Conservation (phyloP, 2,888 invertebrate genomes). For the Caenorhabditis macrosperma region DNA sequence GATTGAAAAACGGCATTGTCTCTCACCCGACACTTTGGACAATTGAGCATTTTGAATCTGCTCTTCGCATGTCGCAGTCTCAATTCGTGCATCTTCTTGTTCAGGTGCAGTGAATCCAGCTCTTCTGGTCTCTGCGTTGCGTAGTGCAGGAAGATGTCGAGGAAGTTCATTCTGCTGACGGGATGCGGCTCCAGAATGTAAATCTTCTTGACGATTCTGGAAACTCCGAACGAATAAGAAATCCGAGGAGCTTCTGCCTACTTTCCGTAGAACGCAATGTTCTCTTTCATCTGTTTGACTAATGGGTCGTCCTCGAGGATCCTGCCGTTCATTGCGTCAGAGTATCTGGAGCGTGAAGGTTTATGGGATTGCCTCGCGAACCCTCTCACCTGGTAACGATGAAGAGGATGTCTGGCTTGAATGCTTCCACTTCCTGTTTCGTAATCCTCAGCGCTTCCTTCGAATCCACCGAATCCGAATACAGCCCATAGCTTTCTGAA, state of each 20-base stretch:
- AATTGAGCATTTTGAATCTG: slow-evolving; percentile 14
- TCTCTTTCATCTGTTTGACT: slow-evolving; percentile 22
- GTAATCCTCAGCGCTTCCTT: background rate
- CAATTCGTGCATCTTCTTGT: background rate
- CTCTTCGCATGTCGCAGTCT: slow-evolving; percentile 21
- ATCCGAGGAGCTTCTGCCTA: background rate
- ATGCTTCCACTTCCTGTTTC: slow-evolving; percentile 1
- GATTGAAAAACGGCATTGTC: no score
- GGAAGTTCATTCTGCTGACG: background rate
- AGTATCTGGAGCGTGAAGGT: slow-evolving; percentile 21
- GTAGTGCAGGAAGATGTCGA: slow-evolving; percentile 9
- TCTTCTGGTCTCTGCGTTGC: slow-evolving; percentile 11
- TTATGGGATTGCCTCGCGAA: background rate
- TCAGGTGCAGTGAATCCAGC: slow-evolving; percentile 14
- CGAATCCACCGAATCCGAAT: slow-evolving; percentile 1
- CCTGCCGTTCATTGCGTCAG: background rate
- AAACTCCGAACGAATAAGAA: no score
- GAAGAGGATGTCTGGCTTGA: slow-evolving; percentile 37
- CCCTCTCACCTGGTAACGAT: slow-evolving; percentile 16
- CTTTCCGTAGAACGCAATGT: slow-evolving; percentile 32
- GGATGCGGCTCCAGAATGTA: slow-evolving; percentile 29
- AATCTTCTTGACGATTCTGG: slow-evolving; percentile 19
- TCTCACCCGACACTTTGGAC: slow-evolving; percentile 33
- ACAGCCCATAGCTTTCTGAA: slow-evolving; percentile 27
- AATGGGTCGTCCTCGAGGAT: slow-evolving; percentile 10